Evolutionary conservation across 2,888 invertebrate species (phyloP), one percentile per base, ranked within the genome.

Genomic region (Xanthorhoe spadicearia): DNA sequence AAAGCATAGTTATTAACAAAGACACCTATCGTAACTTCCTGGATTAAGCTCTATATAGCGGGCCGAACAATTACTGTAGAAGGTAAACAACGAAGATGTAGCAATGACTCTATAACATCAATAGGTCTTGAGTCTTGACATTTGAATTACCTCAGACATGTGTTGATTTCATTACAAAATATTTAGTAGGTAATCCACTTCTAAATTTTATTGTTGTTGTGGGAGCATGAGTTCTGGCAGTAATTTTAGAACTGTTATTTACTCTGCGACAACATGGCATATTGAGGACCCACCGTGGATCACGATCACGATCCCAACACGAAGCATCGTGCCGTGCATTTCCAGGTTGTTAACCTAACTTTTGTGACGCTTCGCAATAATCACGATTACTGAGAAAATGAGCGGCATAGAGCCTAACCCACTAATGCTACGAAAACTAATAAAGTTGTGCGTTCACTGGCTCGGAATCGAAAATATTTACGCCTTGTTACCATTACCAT

Each of bases 251-350:
- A 48, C 17, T 46, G 15, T 46, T 15, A 51, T 51, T 46, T 57
- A 57, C 13, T 49, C 32, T 57, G 48, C 28, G 17, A 49, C 10
- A 32, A 15, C 48, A 15, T n/a, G 23, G 57, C 23, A 57, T 46
- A 48, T 48, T 48, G 15, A 58, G 48, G 54, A 56, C 56, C 60
- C 49, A 51, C 54, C 74, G 70, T 70, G 73, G 74, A 77, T 81
- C 85, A 83, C 85, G 84, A 83, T 80, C 84, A 85, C 81, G 81
- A 83, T 77, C 79, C 78, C 74, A 75, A 74, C 77, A 75, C 23
- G 46, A 43, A 58, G 55, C 60, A 75, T 78, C 76, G 72, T 72
- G 68, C 67, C 67, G 72, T 66, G 69, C 70, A 70, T 71, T 71
- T 63, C 69, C 68, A 75, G 77, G 80, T 82, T 81, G 73, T 82